These are phyloP conservation scores for Axinella damicornis DNA, from an alignment of 37 sponge, comb jelly and placozoan genomes.

Conservation along the genomic window DNA sequence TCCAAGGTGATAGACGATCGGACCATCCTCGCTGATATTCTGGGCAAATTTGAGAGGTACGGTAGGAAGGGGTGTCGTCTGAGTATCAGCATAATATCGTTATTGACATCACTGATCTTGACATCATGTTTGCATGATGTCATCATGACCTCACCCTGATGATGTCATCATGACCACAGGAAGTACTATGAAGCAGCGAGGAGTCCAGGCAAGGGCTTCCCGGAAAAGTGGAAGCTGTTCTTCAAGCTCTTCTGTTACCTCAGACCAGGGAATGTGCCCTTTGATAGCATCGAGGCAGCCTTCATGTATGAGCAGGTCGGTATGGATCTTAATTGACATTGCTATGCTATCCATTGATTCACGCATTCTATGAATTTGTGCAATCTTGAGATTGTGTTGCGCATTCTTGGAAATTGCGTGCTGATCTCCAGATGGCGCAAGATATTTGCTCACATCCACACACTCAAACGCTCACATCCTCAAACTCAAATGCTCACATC, in stretches of 20 bases:
- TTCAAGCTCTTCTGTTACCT: conserved; percentile 90
- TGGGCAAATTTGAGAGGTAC: conserved; percentile 94
- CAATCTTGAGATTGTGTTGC: too few relatives aligned
- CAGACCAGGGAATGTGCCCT: conserved; percentile 60
- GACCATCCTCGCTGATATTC: conserved; percentile 83
- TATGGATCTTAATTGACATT: too few relatives aligned
- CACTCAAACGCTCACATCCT: too few relatives aligned
- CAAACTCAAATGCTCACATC: too few relatives aligned
- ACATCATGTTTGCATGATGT: too few relatives aligned
- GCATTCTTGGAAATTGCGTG: background rate
- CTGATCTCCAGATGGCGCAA: background rate
- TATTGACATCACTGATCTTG: too few relatives aligned
- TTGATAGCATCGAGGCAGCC: conserved; percentile 82
- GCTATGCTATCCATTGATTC: background rate
- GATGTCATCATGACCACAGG: background rate
- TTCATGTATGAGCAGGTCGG: conserved; percentile 93
- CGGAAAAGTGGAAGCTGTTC: conserved; percentile 79
- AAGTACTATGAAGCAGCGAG: conserved; percentile 38
- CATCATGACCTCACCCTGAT: too few relatives aligned
- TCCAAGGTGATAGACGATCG: conserved; percentile 84
- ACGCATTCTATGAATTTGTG: background rate
- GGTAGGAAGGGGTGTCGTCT: background rate
- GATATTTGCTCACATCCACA: too few relatives aligned
- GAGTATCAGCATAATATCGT: too few relatives aligned
- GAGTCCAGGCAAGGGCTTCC: conserved; percentile 12